Conservation (phyloP, 2,797 vertebrate species). For the Cryptoblepharus egeriae region DNA sequence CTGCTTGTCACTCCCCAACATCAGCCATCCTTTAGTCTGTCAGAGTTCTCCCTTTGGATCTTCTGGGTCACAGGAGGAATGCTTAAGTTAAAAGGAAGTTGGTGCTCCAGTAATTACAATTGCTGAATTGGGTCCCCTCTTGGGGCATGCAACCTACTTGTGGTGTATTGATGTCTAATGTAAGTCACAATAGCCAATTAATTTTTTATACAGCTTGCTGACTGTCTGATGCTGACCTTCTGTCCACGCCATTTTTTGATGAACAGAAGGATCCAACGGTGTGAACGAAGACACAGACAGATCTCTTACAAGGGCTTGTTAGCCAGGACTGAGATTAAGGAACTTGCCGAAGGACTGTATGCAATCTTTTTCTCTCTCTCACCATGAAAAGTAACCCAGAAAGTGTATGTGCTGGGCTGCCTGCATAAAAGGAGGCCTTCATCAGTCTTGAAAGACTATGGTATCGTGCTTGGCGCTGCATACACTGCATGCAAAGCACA, state of each 20-base stretch:
- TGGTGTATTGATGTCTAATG: no score
- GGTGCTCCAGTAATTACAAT: not conserved
- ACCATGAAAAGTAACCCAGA: not conserved
- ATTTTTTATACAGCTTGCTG: not conserved
- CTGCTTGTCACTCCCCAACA: not conserved
- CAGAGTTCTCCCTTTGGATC: not conserved
- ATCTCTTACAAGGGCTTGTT: not conserved
- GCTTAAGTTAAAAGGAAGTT: not conserved
- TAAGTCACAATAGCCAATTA: not conserved
- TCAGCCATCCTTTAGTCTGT: not conserved
- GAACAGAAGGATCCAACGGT: not conserved
- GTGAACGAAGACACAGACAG: not conserved
- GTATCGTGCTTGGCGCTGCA: no score
- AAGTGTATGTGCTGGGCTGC: not conserved
- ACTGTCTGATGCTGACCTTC: not conserved
- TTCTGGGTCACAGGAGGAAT: not conserved
- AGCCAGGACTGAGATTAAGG: not conserved
- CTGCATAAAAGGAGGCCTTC: no score
- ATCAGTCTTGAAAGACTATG: no score
- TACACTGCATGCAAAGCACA: no score
- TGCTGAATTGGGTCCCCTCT: not conserved
- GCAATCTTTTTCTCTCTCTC: not conserved
- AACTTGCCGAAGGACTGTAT: no score
- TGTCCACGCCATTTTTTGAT: no score
- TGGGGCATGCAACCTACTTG: not conserved